A percentile compares a stretch with the other conserved stretches of the same genome.
phyloP scores from a whole-genome alignment of 1,140 invertebrate species.

The Pissodes strobi region DNA sequence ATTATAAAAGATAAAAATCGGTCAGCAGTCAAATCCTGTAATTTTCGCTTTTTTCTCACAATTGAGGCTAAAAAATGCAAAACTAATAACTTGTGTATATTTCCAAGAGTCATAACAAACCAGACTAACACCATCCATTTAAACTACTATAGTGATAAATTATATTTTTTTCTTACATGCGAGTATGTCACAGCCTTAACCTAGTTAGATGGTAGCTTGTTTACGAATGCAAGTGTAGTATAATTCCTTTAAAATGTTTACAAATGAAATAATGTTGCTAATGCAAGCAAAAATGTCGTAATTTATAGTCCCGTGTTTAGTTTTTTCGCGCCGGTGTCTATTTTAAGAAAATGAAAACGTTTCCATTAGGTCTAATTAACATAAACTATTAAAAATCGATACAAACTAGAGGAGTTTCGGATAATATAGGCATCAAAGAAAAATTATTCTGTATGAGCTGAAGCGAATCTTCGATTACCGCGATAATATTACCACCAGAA shows the following conservation, averaged over 20 bases:
- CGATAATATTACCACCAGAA: no score
- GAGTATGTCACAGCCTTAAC: conserved; percentile 36
- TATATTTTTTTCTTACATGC: conserved; percentile 22
- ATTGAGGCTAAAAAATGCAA: conserved; percentile 6
- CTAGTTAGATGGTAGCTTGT: conserved; percentile 22
- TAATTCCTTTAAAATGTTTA: conserved; percentile 36
- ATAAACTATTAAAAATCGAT: no score
- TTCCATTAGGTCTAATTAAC: no score
- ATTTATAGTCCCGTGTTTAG: conserved; percentile 23
- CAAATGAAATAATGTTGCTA: conserved; percentile 28
- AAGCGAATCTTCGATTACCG: no score
- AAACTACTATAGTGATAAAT: conserved; percentile 26
- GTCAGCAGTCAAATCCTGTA: no score
- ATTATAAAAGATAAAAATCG: no score
- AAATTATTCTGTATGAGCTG: no score
- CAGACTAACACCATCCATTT: conserved; percentile 17
- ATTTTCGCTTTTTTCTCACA: no score
- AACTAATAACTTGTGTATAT: conserved; percentile 11
- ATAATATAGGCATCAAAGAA: no score
- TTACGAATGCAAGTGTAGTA: conserved; percentile 32
- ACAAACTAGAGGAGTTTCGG: no score
- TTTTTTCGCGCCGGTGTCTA: conserved; percentile 4
- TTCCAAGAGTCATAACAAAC: conserved; percentile 8
- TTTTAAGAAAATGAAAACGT: background rate
- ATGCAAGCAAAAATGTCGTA: conserved; percentile 33